phyloP scores from a whole-genome alignment of 2,113 vertebrate species.

The Willisornis vidua region DNA sequence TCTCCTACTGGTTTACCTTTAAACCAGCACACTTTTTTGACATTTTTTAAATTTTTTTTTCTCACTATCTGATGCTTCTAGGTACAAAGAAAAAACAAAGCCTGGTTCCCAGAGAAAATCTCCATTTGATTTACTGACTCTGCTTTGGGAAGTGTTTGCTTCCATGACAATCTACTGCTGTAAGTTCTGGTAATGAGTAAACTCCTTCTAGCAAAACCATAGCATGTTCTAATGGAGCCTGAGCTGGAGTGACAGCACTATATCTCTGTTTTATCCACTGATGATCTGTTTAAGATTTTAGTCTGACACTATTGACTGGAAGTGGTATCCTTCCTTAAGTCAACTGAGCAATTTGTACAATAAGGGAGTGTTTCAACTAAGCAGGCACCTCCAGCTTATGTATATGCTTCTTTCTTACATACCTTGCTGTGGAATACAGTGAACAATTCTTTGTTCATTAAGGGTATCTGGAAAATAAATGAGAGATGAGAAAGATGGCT shows the following conservation, averaged over 20 bases:
- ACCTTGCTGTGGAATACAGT: background rate
- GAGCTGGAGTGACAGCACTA: background rate
- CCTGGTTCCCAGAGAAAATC: background rate
- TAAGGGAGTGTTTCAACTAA: background rate
- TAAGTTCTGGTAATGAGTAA: background rate
- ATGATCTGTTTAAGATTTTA: background rate
- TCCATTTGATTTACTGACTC: background rate
- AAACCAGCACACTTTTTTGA: background rate
- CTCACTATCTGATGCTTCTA: background rate
- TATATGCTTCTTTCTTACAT: background rate
- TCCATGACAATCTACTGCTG: background rate
- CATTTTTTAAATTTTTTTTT: background rate
- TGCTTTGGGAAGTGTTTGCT: background rate
- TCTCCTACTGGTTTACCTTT: no score
- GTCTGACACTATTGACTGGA: background rate
- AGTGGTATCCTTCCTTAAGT: background rate
- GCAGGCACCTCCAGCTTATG: background rate
- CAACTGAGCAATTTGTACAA: background rate
- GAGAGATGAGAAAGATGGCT: background rate
- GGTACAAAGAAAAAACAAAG: background rate
- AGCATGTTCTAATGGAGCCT: background rate
- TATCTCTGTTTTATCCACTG: background rate
- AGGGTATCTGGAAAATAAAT: background rate
- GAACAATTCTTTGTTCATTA: background rate
- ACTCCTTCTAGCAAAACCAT: background rate